Evolutionary conservation across 2,888 invertebrate genomes (phyloP), one percentile per base, ranked within the genome.

Genomic region (Coelogynopora nodosa): DNA sequence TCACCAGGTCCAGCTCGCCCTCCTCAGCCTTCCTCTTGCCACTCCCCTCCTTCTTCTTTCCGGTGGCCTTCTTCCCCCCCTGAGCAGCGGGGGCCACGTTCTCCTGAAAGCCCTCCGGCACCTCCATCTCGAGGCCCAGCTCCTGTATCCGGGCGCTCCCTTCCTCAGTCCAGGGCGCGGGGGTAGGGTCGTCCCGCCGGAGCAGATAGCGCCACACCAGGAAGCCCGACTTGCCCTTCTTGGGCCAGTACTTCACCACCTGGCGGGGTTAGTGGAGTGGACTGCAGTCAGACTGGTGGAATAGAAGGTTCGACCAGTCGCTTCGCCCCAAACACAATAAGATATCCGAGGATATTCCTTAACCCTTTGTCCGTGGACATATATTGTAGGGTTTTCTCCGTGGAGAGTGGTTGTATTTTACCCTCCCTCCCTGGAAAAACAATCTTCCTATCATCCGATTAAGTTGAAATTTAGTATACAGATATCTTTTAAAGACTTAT

Each of bases 241-340:
- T 94, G 0, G 94, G 94, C 92, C 95, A 95, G 90, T 96, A 96
- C 89, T 95, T 95, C 0, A 95, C 94, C 0, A 96, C 94, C 92
- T 92, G 88, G 13, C n/a, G n/a, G n/a, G n/a, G n/a, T n/a, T n/a
- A n/a, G n/a, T n/a, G n/a, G n/a, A n/a, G n/a, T n/a, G n/a, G n/a
- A n/a, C n/a, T n/a, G n/a, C n/a, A n/a, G n/a, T n/a, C n/a, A n/a
- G n/a, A n/a, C n/a, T n/a, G n/a, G n/a, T n/a, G n/a, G n/a, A n/a
- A n/a, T n/a, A n/a, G n/a, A n/a, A n/a, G n/a, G n/a, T n/a, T n/a
- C n/a, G n/a, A n/a, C n/a, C n/a, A n/a, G n/a, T n/a, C n/a, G n/a
- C n/a, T n/a, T n/a, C n/a, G n/a, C n/a, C n/a, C n/a, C n/a, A n/a
- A 10, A 23, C 13, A 13, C n/a, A 18, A 67, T 67, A n/a, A n/a